Base-by-base conservation (phyloP, 2,797 vertebrate genomes). In the Gambelia wislizenii region DNA sequence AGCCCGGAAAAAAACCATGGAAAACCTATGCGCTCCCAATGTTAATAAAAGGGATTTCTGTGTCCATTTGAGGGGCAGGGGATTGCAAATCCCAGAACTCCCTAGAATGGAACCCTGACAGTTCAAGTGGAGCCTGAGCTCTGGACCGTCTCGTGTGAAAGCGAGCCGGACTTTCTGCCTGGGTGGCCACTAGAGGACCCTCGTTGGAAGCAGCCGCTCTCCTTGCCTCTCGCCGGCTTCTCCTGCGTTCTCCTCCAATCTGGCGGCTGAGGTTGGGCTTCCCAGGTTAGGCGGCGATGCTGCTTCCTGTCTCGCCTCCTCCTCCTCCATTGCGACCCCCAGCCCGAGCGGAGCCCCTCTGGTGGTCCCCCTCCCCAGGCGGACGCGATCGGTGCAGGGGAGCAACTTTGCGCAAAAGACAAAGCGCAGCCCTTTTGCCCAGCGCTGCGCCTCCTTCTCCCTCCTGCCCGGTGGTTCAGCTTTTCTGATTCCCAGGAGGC, bases 11-110 rank as follows among this genome's bases (percentile, higher is more conserved):
- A n/a, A n/a, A n/a, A n/a, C n/a, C n/a, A n/a, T n/a, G n/a, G n/a
- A n/a, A n/a, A n/a, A n/a, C n/a, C n/a, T n/a, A n/a, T n/a, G n/a
- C n/a, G n/a, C n/a, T n/a, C n/a, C n/a, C n/a, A 93, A 70, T 94
- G 70, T 95, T 95, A 96, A 96, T 97, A 96, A 96, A 95, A 95
- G 79, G 64, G 89, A 94, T 90, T 93, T 94, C 87, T 89, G 84
- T 95, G 91, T 93, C 47, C 79, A 92, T 79, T 94, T 94, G 89
- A 89, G n/a, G n/a, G 18, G 3, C 47, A 4, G 1, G 47, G 10
- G 1, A 49, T 9, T 4, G 47, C 47, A 49, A 4, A 49, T 9
- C 47, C 47, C 47, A 49, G 47, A 9, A 49, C 10, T 49, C 47
- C 47, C 6, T 49, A 49, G 47, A 9, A 49, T 49, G 47, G n/a